A percentile compares a stretch with the other conserved stretches of the same genome.
Evolutionary conservation across 1,140 invertebrate species (phyloP).

Genomic region (Maniola jurtina): DNA sequence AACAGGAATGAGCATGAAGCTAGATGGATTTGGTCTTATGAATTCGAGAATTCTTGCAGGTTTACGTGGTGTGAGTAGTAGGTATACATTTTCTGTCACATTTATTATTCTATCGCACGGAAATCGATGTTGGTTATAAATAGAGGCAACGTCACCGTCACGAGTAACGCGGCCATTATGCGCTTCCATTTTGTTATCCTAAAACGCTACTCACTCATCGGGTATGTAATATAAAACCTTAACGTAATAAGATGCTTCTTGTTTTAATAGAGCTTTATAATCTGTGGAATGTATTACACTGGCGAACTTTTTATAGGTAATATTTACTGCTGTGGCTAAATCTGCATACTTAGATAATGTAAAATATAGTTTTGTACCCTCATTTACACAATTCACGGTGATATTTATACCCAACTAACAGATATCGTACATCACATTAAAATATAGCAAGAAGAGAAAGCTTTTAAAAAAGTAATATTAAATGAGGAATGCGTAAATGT

Average conservation of each 20-base stretch:
- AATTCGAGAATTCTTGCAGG: conserved; percentile 19
- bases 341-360: conserved; percentile 1
- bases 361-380: not conserved
- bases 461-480: not conserved
- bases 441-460: not conserved
- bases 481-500: no score
- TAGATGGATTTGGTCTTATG: conserved; percentile 26
- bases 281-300: conserved; percentile 27
- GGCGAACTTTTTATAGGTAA: conserved; percentile 15
- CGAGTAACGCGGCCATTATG: conserved; percentile 17
- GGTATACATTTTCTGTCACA: conserved; percentile 19
- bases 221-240: conserved; percentile 27
- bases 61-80: conserved; percentile 30
- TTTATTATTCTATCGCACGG: conserved; percentile 28
- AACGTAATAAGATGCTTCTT: conserved; percentile 23
- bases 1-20: conserved; percentile 32
- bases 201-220: conserved; percentile 21
- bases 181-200: conserved; percentile 21
- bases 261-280: conserved; percentile 28
- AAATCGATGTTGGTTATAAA: conserved; percentile 21
- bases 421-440: not conserved
- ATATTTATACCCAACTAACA: not conserved
- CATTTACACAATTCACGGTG: not conserved
- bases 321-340: conserved; percentile 24
- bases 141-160: conserved; percentile 23